Evolutionary conservation across 2,113 vertebrate genomes (phyloP), one percentile per base, ranked within the genome.

Genomic region (Nycticorax nycticorax): DNA sequence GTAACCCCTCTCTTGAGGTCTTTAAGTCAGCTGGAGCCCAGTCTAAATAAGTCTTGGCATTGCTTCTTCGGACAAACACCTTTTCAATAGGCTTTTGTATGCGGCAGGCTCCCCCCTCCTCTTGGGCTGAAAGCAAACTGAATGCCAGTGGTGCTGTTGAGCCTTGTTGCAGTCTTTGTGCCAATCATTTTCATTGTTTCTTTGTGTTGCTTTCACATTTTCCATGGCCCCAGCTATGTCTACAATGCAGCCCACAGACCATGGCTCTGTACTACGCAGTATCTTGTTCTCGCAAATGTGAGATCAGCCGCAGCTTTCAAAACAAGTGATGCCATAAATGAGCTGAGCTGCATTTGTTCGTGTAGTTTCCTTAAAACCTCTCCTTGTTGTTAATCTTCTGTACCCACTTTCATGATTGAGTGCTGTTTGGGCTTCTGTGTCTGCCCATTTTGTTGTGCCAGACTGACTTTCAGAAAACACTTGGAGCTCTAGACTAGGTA

Each of bases 1-100:
- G 45, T 66, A 53, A 75, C 91, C 73, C 71, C 48, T 92, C 53
- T 85, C 55, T 41, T 28, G 82, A 96, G 82, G 82, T 92, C 85
- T 80, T 20, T 19, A 41, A 89, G 78, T 95, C 95, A 92, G 82
- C 77, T 81, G 92, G 92, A 96, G 88, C 76, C 76, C 80, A 37
- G 52, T 85, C 30, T 78, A 66, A 79, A 63, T 30, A n/a, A 85
- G 57, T 35, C 28, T 95, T 95, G 96, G 95, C 94, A 72, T 80
- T 16, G 87, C 74, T 91, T 20, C 92, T 93, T 72, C 6, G 0
- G 45, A 82, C 92, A 93, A 96, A 95, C 97, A 95, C 96, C 95
- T 97, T 97, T 95, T 97, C 94, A 96, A 96, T 85, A 64, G 92
- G 64, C 96, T 92, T 96, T 96, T 97, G 95, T 97, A 33, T 82